Conservation (phyloP, 2,797 vertebrate species). For the Galaxias olidus region DNA sequence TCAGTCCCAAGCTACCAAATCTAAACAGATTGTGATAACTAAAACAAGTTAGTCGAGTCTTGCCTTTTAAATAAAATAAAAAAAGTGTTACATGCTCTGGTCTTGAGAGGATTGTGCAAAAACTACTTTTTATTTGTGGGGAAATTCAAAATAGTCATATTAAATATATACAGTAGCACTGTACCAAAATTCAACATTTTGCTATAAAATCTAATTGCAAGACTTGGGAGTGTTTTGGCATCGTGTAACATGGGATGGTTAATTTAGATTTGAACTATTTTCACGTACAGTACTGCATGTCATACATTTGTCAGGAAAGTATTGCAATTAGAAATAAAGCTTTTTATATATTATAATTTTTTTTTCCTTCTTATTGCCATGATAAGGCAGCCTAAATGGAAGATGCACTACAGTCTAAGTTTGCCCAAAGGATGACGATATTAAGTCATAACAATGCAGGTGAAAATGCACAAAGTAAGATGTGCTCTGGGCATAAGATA, state of each 20-base stretch:
- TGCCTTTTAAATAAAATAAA: background rate
- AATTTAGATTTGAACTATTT: no score
- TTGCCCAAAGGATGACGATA: slow-evolving; percentile 32
- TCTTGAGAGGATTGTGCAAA: background rate
- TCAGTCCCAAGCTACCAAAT: slow-evolving; percentile 21
- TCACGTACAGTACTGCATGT: no score
- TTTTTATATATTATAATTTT: background rate
- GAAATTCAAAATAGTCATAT: slow-evolving; percentile 16
- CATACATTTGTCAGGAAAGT: no score
- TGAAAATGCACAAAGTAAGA: slow-evolving; percentile 33
- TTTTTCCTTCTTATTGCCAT: background rate
- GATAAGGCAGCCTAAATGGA: slow-evolving; percentile 9
- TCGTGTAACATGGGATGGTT: no score
- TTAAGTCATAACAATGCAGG: slow-evolving; percentile 48
- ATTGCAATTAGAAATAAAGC: background rate
- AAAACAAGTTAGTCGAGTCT: background rate
- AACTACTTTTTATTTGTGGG: slow-evolving; percentile 28
- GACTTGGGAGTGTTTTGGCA: slow-evolving; percentile 6
- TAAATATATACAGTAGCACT: background rate
- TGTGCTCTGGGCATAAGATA: slow-evolving; percentile 23
- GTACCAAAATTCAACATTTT: background rate
- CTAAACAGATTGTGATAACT: slow-evolving; percentile 14
- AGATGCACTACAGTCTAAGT: slow-evolving; percentile 10
- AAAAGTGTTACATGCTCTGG: no score
- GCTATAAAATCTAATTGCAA: background rate